A percentile compares a stretch with the other conserved stretches of the same genome.
Conservation (phyloP, 2,113 vertebrate genomes). For the Carlito syrichta region DNA sequence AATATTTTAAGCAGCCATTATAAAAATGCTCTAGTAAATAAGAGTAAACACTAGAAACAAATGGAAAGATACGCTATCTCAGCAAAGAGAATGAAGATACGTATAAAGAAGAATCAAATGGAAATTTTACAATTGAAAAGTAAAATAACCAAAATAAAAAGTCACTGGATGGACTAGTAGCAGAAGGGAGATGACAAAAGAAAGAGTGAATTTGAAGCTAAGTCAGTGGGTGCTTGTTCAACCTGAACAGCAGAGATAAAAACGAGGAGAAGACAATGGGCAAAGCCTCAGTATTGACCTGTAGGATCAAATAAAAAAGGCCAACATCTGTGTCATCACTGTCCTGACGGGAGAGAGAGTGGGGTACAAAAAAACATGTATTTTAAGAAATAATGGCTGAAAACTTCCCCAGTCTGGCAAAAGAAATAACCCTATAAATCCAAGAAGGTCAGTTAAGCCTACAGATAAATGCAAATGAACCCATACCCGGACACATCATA, state of each 20-base stretch:
- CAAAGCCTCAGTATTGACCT: not conserved
- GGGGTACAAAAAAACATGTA: no score
- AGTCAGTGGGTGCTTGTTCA: no score
- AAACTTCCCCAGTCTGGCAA: not conserved
- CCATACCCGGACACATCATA: not conserved
- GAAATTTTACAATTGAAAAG: not conserved
- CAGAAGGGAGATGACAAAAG: not conserved
- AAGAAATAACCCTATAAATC: not conserved
- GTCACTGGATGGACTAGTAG: not conserved
- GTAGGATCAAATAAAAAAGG: not conserved
- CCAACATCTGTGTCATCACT: not conserved
- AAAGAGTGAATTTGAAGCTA: not conserved
- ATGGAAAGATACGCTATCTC: not conserved
- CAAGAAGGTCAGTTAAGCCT: not conserved
- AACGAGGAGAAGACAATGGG: not conserved
- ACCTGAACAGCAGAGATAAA: not conserved
- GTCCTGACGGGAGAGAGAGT: not conserved
- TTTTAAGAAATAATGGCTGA: not conserved
- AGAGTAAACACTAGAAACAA: not conserved
- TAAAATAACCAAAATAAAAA: not conserved
- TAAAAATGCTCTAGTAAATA: not conserved
- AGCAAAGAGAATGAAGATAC: not conserved
- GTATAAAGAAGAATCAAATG: not conserved
- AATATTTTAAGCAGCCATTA: not conserved
- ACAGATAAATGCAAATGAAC: not conserved